Percentiles rank a stretch among this genome's conserved stretches.
phyloP scores from a whole-genome alignment of 2,113 vertebrate genomes.

The Tricholaema leucomelas region DNA sequence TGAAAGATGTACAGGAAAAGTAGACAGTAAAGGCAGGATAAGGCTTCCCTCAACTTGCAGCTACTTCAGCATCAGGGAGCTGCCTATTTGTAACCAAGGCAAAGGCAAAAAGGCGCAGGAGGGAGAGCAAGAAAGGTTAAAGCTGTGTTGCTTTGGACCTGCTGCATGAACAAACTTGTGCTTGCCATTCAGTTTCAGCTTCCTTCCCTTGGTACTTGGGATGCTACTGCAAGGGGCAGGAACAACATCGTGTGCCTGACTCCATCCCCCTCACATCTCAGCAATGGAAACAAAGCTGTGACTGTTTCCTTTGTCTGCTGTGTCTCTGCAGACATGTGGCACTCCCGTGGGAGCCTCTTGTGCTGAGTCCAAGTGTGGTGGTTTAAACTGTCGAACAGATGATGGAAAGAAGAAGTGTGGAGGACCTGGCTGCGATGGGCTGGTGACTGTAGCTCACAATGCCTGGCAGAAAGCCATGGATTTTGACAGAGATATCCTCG shows the following conservation, averaged over 20 bases:
- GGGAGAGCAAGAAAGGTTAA: neutral
- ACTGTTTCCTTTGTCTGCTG: neutral
- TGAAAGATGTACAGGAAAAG: neutral
- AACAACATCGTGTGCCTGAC: rapidly evolving
- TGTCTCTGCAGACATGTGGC: slow-evolving; percentile 84
- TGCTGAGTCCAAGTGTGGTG: slow-evolving; percentile 82
- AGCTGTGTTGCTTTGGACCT: too few relatives aligned
- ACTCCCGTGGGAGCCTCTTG: slow-evolving; percentile 78
- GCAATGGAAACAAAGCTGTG: neutral
- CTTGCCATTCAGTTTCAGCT: neutral
- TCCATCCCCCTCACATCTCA: rapidly evolving
- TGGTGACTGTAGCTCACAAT: slow-evolving; percentile 78
- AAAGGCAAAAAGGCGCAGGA: neutral
- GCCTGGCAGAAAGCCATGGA: slow-evolving; percentile 86
- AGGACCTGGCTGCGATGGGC: slow-evolving; percentile 84
- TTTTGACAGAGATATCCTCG: slow-evolving; percentile 87
- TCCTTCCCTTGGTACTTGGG: neutral
- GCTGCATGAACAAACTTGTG: neutral
- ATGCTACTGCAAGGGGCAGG: neutral
- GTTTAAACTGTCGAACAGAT: slow-evolving; percentile 81
- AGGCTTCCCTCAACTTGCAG: neutral
- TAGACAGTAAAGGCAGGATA: neutral
- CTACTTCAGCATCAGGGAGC: neutral
- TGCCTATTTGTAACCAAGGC: neutral
- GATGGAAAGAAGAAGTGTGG: slow-evolving; percentile 85